Base-by-base conservation (phyloP, 2,797 vertebrate species). In the Centropyge bicolor region DNA sequence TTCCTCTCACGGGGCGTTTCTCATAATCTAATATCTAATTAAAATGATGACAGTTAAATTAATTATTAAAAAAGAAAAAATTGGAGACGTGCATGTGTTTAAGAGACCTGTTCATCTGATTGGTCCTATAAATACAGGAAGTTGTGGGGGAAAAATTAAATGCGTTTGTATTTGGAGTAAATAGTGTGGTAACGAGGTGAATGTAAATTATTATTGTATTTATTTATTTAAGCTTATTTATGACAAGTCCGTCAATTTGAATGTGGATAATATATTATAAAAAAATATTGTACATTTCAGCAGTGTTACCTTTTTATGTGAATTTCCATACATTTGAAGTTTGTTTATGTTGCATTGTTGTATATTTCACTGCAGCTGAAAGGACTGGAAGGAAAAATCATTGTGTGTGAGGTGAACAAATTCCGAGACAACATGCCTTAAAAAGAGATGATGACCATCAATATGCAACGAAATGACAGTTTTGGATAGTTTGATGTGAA, bases 381-480 rank as follows among this genome's bases (percentile, higher is more conserved):
- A 65, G 67, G 66, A 70, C 17, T 63, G 78, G 66, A 79, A 48
- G 55, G 46, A 57, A 69, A 75, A 55, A 55, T 52, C 36, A 62
- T 57, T 79, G 66, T 61, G 70, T 70, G 71, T 74, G 71, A 83
- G 48, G 69, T 83, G 67, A 85, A 64, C 43, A 70, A 70, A 68
- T 72, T 83, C 70, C 19, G 73, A 82, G 51, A 76, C 49, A 87
- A 89, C 83, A 82, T 89, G 92, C 92, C 91, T 95, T 93, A 94
- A 94, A 89, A 89, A 68, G 70, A 86, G 82, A 86, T 31, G 84
- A 81, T 61, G 80, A 84, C 70, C 86, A 82, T 86, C 74, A 86
- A 88, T 93, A 93, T 93, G 92, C 92, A 93, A 94, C 81, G 75
- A 86, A 85, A 78, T 74, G 84, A 84, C 88, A 82, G 84, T 91